phyloP scores from a whole-genome alignment of 2,113 vertebrate genomes.

The Meles meles region DNA sequence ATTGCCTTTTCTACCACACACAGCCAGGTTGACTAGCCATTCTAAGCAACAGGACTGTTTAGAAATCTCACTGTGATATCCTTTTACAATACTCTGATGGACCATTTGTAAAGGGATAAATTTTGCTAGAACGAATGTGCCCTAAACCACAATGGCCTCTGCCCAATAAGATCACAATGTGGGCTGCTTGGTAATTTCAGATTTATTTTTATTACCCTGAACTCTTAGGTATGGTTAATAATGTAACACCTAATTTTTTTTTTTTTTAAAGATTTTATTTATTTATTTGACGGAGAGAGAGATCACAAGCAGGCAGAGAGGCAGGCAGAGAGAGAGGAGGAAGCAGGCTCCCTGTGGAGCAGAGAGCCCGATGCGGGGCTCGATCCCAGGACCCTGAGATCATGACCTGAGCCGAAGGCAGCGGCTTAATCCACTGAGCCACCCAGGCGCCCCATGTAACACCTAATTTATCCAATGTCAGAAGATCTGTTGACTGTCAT shows the following conservation, averaged over 20 bases:
- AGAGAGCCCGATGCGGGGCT: too few species aligned
- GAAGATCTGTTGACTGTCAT: background rate
- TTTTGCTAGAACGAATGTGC: constrained; percentile 6
- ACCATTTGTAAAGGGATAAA: background rate
- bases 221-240: background rate
- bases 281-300: too few species aligned
- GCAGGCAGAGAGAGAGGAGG: too few species aligned
- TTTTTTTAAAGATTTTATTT: too few species aligned
- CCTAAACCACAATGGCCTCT: background rate
- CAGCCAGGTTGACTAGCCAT: background rate
- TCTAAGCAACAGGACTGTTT: background rate
- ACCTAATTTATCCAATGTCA: background rate
- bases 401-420: too few species aligned
- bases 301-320: too few species aligned
- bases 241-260: too few species aligned
- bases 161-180: background rate
- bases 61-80: background rate
- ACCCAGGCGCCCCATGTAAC: too few species aligned
- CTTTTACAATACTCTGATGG: background rate
- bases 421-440: too few species aligned
- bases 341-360: too few species aligned
- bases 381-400: too few species aligned
- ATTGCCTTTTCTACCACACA: background rate
- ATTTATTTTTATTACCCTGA: constrained; percentile 2
- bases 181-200: background rate